Evolutionary conservation across 2,888 invertebrate species (phyloP), one percentile per base, ranked within the genome.

Genomic region (Sarcophaga rosellei): DNA sequence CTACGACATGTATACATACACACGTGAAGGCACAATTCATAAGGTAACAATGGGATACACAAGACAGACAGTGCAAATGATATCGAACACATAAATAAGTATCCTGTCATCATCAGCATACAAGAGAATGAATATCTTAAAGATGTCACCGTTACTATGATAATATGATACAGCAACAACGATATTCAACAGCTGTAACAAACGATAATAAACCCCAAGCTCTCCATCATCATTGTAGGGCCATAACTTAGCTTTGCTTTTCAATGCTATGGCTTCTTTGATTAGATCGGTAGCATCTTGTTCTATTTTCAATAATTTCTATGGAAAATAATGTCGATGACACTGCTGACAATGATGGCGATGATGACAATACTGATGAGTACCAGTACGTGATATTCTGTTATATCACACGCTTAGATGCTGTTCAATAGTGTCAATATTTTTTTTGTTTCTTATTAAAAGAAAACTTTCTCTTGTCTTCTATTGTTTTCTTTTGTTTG

Each of bases 101-200:
- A 70, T 77, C 44, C 80, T 81, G 74, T 72, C 81, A 86, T 74
- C 35, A 35, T 35, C 81, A 72, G 59, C 20, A 77, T 8, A 69
- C 63, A 83, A 63, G 73, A 20, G 23, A 79, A 73, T 35, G 35
- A 35, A 57, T 65, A 84, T 81, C 74, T 81, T 47, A 70, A 66
- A 74, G 84, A 86, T 81, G 77, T 53, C 74, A 84, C 81, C 68
- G 81, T 68, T 70, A 35, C 35, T 35, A 35, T 35, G 35, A 65
- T 75, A 84, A 70, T 66, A 84, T 59, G 70, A 80, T 75, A 65
- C 66, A 6, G 8, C 35, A 35, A 35, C 35, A 35, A 35, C 8
- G 45, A 61, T 72, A 47, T 63, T 45, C 20, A 65, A 65, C 65
- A 79, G 72, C n/a, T n/a, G 11, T 2, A 76, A 21, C 4, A 25